Evolutionary conservation across 2,888 invertebrate genomes (phyloP), one percentile per base, ranked within the genome.

Genomic region (Tupiocoris notatus): DNA sequence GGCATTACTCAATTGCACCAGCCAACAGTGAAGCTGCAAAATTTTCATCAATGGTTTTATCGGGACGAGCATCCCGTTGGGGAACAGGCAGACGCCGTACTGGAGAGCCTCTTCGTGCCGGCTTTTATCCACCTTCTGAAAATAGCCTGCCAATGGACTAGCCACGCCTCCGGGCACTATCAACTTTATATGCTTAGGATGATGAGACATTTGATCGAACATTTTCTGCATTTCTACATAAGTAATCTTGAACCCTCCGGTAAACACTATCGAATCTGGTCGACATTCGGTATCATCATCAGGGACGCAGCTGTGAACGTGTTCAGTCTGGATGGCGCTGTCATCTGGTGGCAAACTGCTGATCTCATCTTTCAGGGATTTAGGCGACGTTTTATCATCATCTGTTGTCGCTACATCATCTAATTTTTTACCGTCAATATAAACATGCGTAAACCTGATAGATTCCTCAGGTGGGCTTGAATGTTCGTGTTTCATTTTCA

Each of bases 51-150:
- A 58, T 3, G 59, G 20, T 24, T 24, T 70, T 12, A 59, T 17
- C 6, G 70, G 70, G 20, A 70, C 70, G 7, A 70, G 20, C 12
- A 59, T 18, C 7, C 70, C 70, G 21, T 70, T 70, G 59, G 25
- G 22, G 18, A 70, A 25, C 1, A 70, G 6, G 25, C 70, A 70
- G 9, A 70, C 70, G 0, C 70, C 70, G 2, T 70, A 59, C 21
- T 23, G 7, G 23, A 59, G n/a, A 1, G 70, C 61, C 3, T 23
- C n/a, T n/a, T 70, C 70, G 6, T 59, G 39, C 9, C 6, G 12
- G 18, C n/a, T 18, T 18, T 16, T 58, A 21, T 70, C 59, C 0
- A 70, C 59, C 9, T 59, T 21, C 24, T 59, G 59, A 18, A 70
- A 70, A 59, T 70, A 70, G n/a, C 17, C 18, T 1, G 23, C n/a